These are phyloP conservation scores for Butorides virescens DNA, from an alignment of 2,113 vertebrate genomes.

Conservation along the genomic window DNA sequence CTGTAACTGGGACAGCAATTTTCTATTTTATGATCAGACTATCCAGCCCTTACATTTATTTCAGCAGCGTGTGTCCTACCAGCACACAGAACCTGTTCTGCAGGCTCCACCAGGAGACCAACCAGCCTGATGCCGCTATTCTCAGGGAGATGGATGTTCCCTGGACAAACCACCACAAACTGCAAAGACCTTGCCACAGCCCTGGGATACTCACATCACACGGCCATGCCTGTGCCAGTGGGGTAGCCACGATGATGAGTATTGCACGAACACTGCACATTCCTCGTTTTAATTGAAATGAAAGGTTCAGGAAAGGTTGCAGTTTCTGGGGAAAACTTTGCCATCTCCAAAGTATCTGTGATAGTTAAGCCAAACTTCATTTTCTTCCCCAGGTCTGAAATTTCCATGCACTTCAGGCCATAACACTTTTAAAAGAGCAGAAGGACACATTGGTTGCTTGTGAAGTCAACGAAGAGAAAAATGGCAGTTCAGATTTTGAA, in stretches of 20 bases:
- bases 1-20: neutral
- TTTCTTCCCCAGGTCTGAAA: neutral
- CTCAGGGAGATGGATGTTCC: neutral
- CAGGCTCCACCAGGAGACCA: neutral
- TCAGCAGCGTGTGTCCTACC: neutral
- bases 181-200: neutral
- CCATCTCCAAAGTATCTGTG: neutral
- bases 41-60: neutral
- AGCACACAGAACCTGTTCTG: neutral
- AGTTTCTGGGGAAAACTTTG: neutral
- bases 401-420: neutral
- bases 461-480: constrained; percentile 39
- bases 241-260: neutral
- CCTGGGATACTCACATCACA: neutral
- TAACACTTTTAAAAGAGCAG: neutral
- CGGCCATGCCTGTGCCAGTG: neutral
- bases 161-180: neutral
- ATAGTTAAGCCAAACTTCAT: neutral
- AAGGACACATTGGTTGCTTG: neutral
- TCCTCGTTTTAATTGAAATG: neutral
- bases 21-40: neutral
- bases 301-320: neutral
- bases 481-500: neutral
- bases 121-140: neutral
- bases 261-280: rapidly evolving